Evolutionary conservation across 37 sponge, comb jelly and placozoan species (phyloP), one percentile per base, ranked within the genome.

Genomic region (Tethya wilhelma): DNA sequence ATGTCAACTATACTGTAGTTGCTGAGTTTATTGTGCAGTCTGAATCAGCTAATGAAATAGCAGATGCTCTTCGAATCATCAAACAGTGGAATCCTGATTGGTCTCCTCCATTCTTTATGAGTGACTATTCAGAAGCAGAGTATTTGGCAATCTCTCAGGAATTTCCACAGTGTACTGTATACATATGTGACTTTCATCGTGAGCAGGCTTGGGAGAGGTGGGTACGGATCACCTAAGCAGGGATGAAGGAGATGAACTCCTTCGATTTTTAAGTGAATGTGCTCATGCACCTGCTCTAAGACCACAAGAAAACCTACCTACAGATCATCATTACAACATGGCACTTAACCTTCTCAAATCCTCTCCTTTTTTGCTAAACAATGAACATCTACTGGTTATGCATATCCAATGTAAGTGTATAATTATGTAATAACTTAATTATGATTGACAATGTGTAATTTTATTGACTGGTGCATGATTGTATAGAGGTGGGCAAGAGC

Each of bases 91-190:
- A 75, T 44, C 74, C 75, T 4, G 44, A 37, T 3, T 84, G 78
- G 85, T 29, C 11, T 55, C 85, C 85, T n/a, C 12, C 28, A 30
- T 84, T 69, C 42, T 84, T 75, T 33, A 84, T 84, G 78, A 84
- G 17, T 23, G 85, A 84, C 45, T 84, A 84, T 33, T 84, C 77
- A 30, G 85, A 84, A 30, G 85, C 85, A 40, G 77, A 84, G 31
- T 44, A 56, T 11, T 22, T 36, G 14, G 71, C 85, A 58, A 32
- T 77, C 19, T 29, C 17, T 5, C 36, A 75, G 60, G 56, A 38
- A 14, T 74, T 74, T 29, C 76, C 75, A n/a, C 22, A 43, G 1
- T 33, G 41, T 22, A 59, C 28, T 31, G n/a, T 72, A 34, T 82
- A 73, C 44, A 34, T 80, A 43, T 80, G 81, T 80, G 81, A 80